Base-by-base conservation (phyloP, 2,888 invertebrate species). In the Automeris io region DNA sequence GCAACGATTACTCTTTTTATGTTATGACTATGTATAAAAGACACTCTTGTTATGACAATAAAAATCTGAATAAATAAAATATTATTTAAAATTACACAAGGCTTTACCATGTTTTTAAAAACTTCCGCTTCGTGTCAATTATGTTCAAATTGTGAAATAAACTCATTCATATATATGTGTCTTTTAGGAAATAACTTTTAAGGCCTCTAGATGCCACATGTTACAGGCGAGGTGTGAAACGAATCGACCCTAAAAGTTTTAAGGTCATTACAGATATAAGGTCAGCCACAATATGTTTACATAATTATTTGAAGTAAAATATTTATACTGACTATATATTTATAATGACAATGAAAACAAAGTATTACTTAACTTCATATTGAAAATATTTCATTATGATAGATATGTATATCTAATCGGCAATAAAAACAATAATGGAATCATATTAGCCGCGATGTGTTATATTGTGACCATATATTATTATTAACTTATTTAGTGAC, bases 261-360 rank as follows among this genome's bases (percentile, higher is more conserved):
- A 53, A 64, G 57, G 56, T 58, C 59, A 54, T 38, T 49, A 59
- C 54, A 47, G 45, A 46, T 50, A 61, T 61, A 67, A 75, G 73
- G 71, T 61, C 61, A 55, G 48, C 43, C 40, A 39, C 51, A 42
- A 40, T 50, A 57, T 50, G 23, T 61, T 75, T 65, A 74, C 63
- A 59, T 77, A 72, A 73, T 57, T 65, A 49, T 63, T 63, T 54
- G 49, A 54, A 54, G 53, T 50, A 29, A 45, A 53, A 46, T 40
- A 47, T 41, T 42, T 41, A 33, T 33, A 33, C 48, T 40, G 43
- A 53, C 42, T 37, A 4, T 38, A 44, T 47, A 51, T 42, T 49
- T 40, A 46, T 63, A 61, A 63, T 67, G 62, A 56, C 67, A 67
- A 44, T 68, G 62, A 61, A 62, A 2, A 6, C n/a, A n/a, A n/a